Conservation (phyloP, 2,888 invertebrate genomes). For the Thymelicus acteon region DNA sequence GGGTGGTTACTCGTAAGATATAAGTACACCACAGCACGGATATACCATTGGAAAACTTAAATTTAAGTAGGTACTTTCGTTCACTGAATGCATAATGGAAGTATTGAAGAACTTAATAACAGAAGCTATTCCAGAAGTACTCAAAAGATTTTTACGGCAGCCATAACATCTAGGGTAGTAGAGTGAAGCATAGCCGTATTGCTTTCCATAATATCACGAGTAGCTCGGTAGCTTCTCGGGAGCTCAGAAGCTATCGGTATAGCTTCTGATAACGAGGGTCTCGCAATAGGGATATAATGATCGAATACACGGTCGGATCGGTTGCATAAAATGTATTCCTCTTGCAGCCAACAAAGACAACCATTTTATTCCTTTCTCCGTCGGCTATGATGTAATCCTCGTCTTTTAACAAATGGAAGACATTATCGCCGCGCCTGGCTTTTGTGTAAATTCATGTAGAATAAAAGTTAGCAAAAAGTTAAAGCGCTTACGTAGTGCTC, state of each 20-base stretch:
- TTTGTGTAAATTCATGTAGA: conserved; percentile 79
- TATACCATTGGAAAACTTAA: no score
- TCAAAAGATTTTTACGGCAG: conserved; percentile 14
- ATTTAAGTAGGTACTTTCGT: conserved; percentile 9
- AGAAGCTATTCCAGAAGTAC: conserved; percentile 19
- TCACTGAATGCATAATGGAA: conserved; percentile 18
- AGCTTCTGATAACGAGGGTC: conserved; percentile 48
- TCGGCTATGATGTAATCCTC: conserved; percentile 71
- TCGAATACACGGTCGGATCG: conserved; percentile 57
- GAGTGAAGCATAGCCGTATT: conserved; percentile 17
- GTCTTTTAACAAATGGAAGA: conserved; percentile 80
- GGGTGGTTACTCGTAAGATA: no score
- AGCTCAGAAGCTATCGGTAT: no score
- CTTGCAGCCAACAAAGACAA: conserved; percentile 71
- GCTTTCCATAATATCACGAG: conserved; percentile 40
- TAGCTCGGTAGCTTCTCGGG: no score
- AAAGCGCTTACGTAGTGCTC: conserved; percentile 67
- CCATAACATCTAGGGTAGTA: conserved; percentile 16
- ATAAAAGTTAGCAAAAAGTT: conserved; percentile 75
- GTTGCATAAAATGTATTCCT: conserved; percentile 74
- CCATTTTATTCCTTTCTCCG: conserved; percentile 67
- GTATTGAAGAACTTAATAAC: conserved; percentile 24
- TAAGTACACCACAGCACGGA: no score
- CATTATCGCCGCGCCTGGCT: conserved; percentile 77
- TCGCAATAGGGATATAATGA: conserved; percentile 64